A percentile compares a stretch with the other conserved stretches of the same genome.
Conservation (phyloP, 2,888 invertebrate genomes). For the Nyleta sp. region DNA sequence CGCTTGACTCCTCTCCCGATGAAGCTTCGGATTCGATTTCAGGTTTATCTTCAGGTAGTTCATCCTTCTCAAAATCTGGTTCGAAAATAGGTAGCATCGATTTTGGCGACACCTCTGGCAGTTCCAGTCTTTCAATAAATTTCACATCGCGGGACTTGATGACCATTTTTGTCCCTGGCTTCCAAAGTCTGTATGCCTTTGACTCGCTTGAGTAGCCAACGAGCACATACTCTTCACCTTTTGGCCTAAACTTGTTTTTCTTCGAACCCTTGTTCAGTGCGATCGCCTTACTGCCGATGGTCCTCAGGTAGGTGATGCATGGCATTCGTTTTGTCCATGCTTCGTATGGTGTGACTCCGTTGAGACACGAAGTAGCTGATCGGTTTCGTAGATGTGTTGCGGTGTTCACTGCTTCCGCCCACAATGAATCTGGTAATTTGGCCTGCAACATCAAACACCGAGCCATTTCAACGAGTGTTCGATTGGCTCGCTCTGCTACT, state of each 20-base stretch:
- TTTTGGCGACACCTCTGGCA: not conserved
- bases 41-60: not conserved
- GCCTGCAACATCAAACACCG: constrained; percentile 70
- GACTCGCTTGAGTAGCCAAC: constrained; percentile 64
- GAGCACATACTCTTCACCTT: constrained; percentile 59
- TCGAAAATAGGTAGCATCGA: not conserved
- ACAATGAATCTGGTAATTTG: constrained; percentile 67
- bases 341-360: constrained; percentile 65
- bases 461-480: constrained; percentile 71
- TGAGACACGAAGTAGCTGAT: constrained; percentile 56
- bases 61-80: not conserved
- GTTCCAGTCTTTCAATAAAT: constrained; percentile 18
- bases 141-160: constrained; percentile 38
- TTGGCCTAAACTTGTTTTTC: constrained; percentile 64
- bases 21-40: not conserved
- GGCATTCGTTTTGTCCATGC: constrained; percentile 46
- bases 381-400: constrained; percentile 71
- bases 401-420: constrained; percentile 72
- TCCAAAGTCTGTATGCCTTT: constrained; percentile 69
- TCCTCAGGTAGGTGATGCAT: constrained; percentile 52
- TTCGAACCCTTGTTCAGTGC: constrained; percentile 59
- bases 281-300: constrained; percentile 59
- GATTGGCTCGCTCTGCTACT: constrained; percentile 71
- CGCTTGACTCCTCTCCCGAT: not conserved
- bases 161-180: constrained; percentile 56